phyloP scores from a whole-genome alignment of 2,888 invertebrate genomes.

The Cetonia aurata region DNA sequence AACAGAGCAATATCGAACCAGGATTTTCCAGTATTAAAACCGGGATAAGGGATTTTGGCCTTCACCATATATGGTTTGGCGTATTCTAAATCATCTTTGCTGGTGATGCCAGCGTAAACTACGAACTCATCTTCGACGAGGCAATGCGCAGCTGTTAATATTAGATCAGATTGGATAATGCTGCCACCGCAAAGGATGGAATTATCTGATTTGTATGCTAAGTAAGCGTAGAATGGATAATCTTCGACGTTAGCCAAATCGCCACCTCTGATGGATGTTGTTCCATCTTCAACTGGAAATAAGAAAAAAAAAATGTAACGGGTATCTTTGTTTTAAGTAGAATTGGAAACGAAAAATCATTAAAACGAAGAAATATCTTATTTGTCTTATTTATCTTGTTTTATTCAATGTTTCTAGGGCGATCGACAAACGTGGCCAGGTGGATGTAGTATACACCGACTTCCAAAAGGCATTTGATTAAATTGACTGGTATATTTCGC shows the following conservation, averaged over 20 bases:
- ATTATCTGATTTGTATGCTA: not conserved
- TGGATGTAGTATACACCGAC: no score
- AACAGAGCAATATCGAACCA: not conserved
- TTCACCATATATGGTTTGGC: not conserved
- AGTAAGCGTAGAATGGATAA: not conserved
- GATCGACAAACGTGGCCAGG: no score
- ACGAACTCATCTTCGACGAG: not conserved
- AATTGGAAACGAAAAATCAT: no score
- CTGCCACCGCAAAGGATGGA: not conserved
- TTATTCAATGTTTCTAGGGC: no score
- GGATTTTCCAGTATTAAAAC: not conserved
- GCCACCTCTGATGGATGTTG: not conserved
- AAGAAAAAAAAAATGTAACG: no score
- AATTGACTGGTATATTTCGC: no score
- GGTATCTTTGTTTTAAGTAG: no score
- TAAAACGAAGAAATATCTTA: no score
- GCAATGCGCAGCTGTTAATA: slow-evolving; percentile 20
- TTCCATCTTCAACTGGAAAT: no score
- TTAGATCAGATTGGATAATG: not conserved
- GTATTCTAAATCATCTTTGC: not conserved
- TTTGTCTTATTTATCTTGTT: no score
- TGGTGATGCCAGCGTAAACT: not conserved
- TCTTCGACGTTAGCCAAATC: not conserved
- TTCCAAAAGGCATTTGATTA: no score
- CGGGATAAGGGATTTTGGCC: not conserved